Conservation (phyloP, 2,797 vertebrate species). For the Danio albolineatus region DNA sequence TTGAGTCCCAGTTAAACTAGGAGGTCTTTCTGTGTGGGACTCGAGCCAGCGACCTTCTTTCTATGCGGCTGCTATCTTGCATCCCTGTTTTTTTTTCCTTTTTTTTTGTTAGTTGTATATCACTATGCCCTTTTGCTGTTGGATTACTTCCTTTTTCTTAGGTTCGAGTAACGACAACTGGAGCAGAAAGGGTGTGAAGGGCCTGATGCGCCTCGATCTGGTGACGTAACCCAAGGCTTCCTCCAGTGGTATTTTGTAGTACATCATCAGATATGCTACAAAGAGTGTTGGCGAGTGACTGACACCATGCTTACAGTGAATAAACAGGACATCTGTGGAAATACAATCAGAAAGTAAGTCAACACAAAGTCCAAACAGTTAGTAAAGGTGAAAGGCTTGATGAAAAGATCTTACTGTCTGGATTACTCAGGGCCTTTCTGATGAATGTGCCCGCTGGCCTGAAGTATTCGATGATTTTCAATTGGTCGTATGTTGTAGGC, state of each 20-base stretch:
- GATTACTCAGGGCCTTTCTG: neutral
- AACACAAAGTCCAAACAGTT: neutral
- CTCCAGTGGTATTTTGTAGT: neutral
- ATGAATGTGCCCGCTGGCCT: neutral
- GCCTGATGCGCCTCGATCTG: neutral
- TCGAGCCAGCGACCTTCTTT: no score
- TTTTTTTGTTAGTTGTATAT: no score
- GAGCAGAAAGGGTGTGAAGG: neutral
- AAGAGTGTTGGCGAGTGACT: neutral
- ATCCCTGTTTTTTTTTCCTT: no score
- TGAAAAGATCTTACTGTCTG: conserved; percentile 2
- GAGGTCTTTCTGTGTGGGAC: no score
- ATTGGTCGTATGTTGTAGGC: neutral
- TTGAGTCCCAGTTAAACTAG: no score
- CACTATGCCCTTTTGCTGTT: no score
- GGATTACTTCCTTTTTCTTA: no score
- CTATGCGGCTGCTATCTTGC: no score
- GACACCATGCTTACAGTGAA: conserved; percentile 7
- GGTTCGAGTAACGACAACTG: neutral
- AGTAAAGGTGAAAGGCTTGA: neutral
- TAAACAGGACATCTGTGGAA: neutral
- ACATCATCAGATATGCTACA: neutral
- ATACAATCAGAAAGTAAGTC: neutral
- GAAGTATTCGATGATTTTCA: neutral
- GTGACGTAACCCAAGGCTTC: neutral